phyloP scores from a whole-genome alignment of 2,888 invertebrate species.

The Magallana nippona region DNA sequence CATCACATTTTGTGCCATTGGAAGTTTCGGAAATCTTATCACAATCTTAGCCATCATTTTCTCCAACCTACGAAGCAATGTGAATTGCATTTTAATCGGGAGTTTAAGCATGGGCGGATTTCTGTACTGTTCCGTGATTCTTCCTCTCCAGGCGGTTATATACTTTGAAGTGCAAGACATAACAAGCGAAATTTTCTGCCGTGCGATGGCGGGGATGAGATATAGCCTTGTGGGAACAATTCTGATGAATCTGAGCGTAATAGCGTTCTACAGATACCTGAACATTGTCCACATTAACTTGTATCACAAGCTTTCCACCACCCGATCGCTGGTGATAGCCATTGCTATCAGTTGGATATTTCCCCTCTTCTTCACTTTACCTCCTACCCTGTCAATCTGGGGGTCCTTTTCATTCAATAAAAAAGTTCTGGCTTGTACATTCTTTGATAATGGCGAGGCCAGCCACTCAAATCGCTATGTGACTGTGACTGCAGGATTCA shows the following conservation, averaged over 20 bases:
- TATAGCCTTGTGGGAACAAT: conserved; percentile 69
- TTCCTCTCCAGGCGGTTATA: conserved; percentile 70
- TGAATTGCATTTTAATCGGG: conserved; percentile 73
- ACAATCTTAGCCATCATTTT: conserved; percentile 72
- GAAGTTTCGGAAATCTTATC: conserved; percentile 69
- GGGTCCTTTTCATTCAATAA: conserved; percentile 67
- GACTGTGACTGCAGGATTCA: conserved; percentile 68
- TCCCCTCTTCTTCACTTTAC: conserved; percentile 64
- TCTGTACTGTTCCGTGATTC: conserved; percentile 66
- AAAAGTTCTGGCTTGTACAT: conserved; percentile 70
- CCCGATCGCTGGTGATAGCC: conserved; percentile 55
- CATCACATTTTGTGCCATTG: conserved; percentile 63
- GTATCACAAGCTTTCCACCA: conserved; percentile 63
- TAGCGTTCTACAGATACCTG: conserved; percentile 70
- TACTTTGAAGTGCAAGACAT: conserved; percentile 62
- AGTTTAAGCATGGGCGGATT: conserved; percentile 70
- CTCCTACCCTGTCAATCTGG: conserved; percentile 67
- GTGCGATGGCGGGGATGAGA: conserved; percentile 66
- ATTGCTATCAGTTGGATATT: conserved; percentile 68
- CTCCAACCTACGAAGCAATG: conserved; percentile 67
- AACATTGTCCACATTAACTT: conserved; percentile 67
- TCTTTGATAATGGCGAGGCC: conserved; percentile 54
- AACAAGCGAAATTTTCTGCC: conserved; percentile 60
- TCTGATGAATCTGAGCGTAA: conserved; percentile 66
- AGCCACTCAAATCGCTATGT: conserved; percentile 69